Base-by-base conservation (phyloP, 2,888 invertebrate species). In the Melipona beecheii region DNA sequence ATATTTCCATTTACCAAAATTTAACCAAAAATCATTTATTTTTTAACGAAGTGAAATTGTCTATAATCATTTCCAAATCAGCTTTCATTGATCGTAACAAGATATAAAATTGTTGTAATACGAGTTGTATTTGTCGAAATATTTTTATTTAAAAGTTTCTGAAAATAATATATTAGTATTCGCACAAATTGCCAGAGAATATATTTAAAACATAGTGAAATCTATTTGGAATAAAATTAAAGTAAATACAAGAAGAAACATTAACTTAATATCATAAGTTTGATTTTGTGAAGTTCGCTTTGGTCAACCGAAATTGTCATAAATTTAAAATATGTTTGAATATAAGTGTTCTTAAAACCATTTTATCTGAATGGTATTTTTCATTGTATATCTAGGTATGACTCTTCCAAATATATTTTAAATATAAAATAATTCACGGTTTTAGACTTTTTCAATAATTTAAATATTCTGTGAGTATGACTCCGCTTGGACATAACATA, bases 301-400 rank as follows among this genome's bases (percentile, higher is more conserved):
- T 43, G n/a, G 15, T 15, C 21, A 65, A 6, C n/a, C 0, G 36
- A 65, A 65, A 36, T 17, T 64, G 36, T 36, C 4, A 36, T 43
- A 65, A 21, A 65, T 65, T 65, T n/a, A 65, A 36, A 65, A 31
- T 31, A 31, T 36, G 15, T 15, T 21, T 65, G n/a, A 65, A 43
- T 65, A 65, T 21, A 65, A 65, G n/a, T 6, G n/a, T 65, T 65
- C n/a, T 65, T 65, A 65, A 65, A 65, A 21, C 21, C 36, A 65
- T 36, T 65, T 65, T 65, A 65, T 65, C 6, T 65, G 15, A 36
- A 65, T n/a, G 5, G 24, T 36, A 65, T 43, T 65, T 65, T 43
- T 15, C 6, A 65, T 64, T 21, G 13, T 64, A 64, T 36, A 65
- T 43, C 19, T 36, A 65, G 15, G 27, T 4, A 31, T 4, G 31